Base-by-base conservation (phyloP, 2,113 vertebrate genomes). In the Oostethus manadensis region DNA sequence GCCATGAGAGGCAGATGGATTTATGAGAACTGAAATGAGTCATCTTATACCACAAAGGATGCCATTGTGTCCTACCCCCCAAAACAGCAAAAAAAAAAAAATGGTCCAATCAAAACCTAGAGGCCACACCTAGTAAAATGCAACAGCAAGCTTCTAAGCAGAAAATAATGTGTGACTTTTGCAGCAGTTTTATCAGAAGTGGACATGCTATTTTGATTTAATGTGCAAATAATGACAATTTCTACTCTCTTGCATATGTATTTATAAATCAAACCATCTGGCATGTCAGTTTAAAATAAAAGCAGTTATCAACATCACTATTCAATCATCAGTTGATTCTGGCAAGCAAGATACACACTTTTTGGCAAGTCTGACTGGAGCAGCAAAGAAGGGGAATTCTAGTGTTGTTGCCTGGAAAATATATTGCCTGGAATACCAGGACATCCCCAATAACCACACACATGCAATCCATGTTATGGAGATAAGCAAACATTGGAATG, bases 381-480 rank as follows among this genome's bases (percentile, higher is more conserved):
- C 3, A 66, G 64, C 61, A 53, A 73, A 51, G 11, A 59, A 49
- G 53, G 59, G 60, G 57, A 76, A 60, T 66, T 73, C 76, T 82
- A 54, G 59, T 75, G 53, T 62, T 42, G 62, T 65, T 82, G 26
- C 35, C 66, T 38, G 67, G 55, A 75, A 84, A 76, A 74, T 20
- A 58, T 76, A 83, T 79, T 74, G 65, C 53, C 73, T 80, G 81
- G 76, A 81, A 65, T 66, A 38, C 33, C 64, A 47, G 60, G 56
- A 74, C 68, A 75, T 68, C 73, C 70, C 45, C 62, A 17, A 21
- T 20, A 62, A 53, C 55, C 40, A 9, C 62, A 51, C 48, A 49
- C 42, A 46, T 8, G 60, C 51, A 35, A 7, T 48, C 46, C 43
- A 3, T 57, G 58, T 68, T 29, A 50, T 26, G 63, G 54, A 73